Percentiles rank a stretch among this genome's conserved stretches.
Conservation (phyloP, 1,140 invertebrate genomes). For the Arion vulgaris region DNA sequence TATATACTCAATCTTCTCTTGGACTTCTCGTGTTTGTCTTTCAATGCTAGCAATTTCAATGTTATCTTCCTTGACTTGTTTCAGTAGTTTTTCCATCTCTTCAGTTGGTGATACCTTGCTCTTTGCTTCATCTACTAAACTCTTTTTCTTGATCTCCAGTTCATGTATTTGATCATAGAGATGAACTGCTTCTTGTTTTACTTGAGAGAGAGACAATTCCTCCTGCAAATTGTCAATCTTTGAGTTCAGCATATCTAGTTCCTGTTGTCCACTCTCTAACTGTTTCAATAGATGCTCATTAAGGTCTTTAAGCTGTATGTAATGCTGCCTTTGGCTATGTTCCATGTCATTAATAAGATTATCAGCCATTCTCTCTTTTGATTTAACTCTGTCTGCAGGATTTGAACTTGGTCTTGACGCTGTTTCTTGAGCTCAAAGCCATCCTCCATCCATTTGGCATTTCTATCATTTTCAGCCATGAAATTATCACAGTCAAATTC, state of each 20-base stretch:
- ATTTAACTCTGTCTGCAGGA: constrained; percentile 81
- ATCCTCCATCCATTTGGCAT: constrained; percentile 77
- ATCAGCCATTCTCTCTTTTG: constrained; percentile 79
- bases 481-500: constrained; percentile 76
- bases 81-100: constrained; percentile 82
- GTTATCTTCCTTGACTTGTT: constrained; percentile 86
- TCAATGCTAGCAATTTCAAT: constrained; percentile 84
- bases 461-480: constrained; percentile 76
- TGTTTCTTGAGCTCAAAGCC: constrained; percentile 79
- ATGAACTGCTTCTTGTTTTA: constrained; percentile 83
- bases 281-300: constrained; percentile 77
- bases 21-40: constrained; percentile 80
- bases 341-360: constrained; percentile 78
- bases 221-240: constrained; percentile 81
- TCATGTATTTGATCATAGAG: constrained; percentile 81
- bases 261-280: constrained; percentile 77
- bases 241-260: constrained; percentile 78
- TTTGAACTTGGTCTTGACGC: constrained; percentile 79
- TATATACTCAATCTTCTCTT: no score
- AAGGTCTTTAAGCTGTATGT: constrained; percentile 74
- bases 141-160: constrained; percentile 79
- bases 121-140: constrained; percentile 80
- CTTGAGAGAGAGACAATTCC: constrained; percentile 80
- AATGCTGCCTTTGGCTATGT: constrained; percentile 74
- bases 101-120: constrained; percentile 82